A percentile compares a stretch with the other conserved stretches of the same genome.
Evolutionary conservation across 2,797 vertebrate genomes (phyloP).

Genomic region (Lerista edwardsae): DNA sequence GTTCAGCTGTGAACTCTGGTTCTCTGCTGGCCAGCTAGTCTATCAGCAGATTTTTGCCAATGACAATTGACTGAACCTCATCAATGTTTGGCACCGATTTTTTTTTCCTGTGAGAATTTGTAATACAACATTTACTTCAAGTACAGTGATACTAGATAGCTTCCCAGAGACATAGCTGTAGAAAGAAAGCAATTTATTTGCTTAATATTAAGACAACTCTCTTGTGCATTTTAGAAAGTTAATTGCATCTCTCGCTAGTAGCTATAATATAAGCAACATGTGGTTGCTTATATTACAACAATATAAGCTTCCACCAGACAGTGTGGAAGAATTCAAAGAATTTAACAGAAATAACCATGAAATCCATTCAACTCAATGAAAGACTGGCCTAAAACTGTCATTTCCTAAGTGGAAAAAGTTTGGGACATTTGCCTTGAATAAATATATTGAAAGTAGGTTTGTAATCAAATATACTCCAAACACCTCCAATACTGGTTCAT

Average conservation of each 20-base stretch:
- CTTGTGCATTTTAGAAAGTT: not conserved
- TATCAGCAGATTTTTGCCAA: not conserved
- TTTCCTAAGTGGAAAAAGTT: not conserved
- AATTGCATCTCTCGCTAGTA: not conserved
- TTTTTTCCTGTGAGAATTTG: not conserved
- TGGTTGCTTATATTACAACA: too few species aligned
- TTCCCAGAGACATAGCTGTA: not conserved
- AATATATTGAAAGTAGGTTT: too few species aligned
- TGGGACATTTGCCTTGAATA: too few species aligned
- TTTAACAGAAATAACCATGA: too few species aligned
- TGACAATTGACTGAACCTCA: not conserved
- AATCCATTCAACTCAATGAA: not conserved
- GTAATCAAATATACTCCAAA: too few species aligned
- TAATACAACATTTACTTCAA: not conserved
- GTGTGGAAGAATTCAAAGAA: not conserved
- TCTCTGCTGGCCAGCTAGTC: not conserved
- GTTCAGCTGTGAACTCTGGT: not conserved
- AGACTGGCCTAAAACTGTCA: not conserved
- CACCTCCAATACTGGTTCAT: too few species aligned
- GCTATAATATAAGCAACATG: not conserved
- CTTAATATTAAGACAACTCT: not conserved
- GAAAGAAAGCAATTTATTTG: not conserved
- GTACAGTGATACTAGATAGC: not conserved
- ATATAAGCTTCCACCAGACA: not conserved
- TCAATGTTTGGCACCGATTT: not conserved